phyloP scores from a whole-genome alignment of 2,888 invertebrate species.

The Ligdia adustata region DNA sequence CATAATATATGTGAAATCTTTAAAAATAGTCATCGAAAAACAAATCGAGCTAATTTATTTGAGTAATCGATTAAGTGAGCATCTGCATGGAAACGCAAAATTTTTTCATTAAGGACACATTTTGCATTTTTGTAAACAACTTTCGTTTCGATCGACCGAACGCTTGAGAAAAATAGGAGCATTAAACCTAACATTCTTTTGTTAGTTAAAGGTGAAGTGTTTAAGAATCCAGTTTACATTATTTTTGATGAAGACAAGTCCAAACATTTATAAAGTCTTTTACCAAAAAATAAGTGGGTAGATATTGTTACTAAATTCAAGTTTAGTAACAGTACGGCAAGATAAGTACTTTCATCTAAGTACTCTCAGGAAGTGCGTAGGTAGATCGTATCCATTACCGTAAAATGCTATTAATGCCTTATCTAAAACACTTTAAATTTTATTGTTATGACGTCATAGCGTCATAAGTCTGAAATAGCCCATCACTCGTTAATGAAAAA shows the following conservation, averaged over 20 bases:
- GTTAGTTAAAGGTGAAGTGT: background rate
- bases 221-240: background rate
- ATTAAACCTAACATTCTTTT: constrained; percentile 1
- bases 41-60: constrained; percentile 45
- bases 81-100: constrained; percentile 22
- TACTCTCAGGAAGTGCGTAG: too few relatives aligned
- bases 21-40: constrained; percentile 33
- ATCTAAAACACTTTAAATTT: constrained; percentile 10
- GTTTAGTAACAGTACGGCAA: too few relatives aligned
- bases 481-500: too few relatives aligned
- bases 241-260: background rate
- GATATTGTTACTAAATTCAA: too few relatives aligned
- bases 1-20: constrained; percentile 27
- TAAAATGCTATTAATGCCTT: constrained; percentile 8
- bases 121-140: constrained; percentile 12
- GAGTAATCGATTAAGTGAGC: constrained; percentile 45
- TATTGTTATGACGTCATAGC: constrained; percentile 9
- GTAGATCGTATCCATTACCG: too few relatives aligned
- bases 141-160: constrained; percentile 1
- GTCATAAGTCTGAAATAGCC: constrained; percentile 15
- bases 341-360: too few relatives aligned
- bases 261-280: too few relatives aligned
- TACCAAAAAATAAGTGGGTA: too few relatives aligned
- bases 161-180: constrained; percentile 5
- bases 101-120: constrained; percentile 17